Conservation (phyloP, 2,797 vertebrate genomes). For the Alfaro cultratus region DNA sequence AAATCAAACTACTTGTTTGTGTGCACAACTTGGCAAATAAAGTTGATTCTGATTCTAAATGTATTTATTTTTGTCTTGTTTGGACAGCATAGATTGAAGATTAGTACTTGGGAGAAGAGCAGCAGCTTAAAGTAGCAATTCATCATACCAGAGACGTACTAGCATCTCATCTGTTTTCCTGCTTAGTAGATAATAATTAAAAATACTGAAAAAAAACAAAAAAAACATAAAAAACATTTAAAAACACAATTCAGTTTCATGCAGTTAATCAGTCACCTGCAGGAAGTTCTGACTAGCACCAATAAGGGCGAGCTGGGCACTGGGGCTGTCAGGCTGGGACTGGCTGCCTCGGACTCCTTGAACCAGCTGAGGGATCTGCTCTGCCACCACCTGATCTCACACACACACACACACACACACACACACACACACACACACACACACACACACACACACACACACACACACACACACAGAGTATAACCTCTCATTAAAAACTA, state of each 20-base stretch:
- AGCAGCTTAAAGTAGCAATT: not conserved
- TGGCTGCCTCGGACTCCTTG: constrained; percentile 96
- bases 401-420: not conserved
- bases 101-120: not conserved
- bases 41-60: not conserved
- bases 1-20: not conserved
- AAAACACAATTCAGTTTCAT: not conserved
- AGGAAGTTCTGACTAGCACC: constrained; percentile 96
- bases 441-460: not conserved
- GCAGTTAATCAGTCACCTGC: constrained; percentile 80
- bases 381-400: constrained; percentile 87
- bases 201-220: not conserved
- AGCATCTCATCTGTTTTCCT: not conserved
- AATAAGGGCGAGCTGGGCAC: constrained; percentile 94
- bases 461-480: not conserved
- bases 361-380: constrained; percentile 97
- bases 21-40: not conserved
- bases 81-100: not conserved
- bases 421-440: not conserved
- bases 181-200: not conserved
- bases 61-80: not conserved
- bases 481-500: not conserved
- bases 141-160: not conserved
- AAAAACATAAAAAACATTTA: not conserved
- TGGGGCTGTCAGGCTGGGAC: constrained; percentile 95